Evolutionary conservation across 2,888 invertebrate species (phyloP), one percentile per base, ranked within the genome.

Genomic region (Labia minor): DNA sequence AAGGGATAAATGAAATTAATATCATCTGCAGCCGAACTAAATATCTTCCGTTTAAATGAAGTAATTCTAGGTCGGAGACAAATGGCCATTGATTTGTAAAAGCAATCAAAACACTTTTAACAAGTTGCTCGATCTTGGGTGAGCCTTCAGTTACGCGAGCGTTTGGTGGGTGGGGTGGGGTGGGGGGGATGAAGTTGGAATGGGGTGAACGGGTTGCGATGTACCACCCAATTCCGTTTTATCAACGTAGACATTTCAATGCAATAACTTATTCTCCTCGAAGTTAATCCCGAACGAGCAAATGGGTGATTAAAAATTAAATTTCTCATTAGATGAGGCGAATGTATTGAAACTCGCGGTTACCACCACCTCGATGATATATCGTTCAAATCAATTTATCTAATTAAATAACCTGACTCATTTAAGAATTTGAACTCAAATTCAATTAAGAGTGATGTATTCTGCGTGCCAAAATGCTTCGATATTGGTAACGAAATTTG

Each of bases 101-200:
- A 49, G 49, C 49, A 49, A 49, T 49, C 49, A 49, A 49, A 49
- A 49, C n/a, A 49, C 49, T 49, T 49, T 49, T 49, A 49, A 49
- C 49, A 49, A 49, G 49, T 10, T 49, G 2, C 49, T 16, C 49
- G 16, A 49, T n/a, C n/a, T n/a, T n/a, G 49, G 49, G 16, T 8
- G 49, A 49, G 16, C 2, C 3, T 11, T 49, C 14, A 49, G 49
- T 49, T n/a, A 49, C 14, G 16, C 49, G 49, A 49, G n/a, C 14
- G 33, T 8, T 6, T 8, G 11, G 6, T 6, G 11, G 33, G 33
- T 8, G 33, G 33, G 33, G 33, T 6, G 11, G 33, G 33, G 33
- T 6, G 33, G 11, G 33, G 33, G 8, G 49, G n/a, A 49, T 11
- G 49, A 49, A 26, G 26, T 6, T 6, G 26, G 26, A 8, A 26